Conservation (phyloP, 2,888 invertebrate species). For the Trissolcus japonicus region DNA sequence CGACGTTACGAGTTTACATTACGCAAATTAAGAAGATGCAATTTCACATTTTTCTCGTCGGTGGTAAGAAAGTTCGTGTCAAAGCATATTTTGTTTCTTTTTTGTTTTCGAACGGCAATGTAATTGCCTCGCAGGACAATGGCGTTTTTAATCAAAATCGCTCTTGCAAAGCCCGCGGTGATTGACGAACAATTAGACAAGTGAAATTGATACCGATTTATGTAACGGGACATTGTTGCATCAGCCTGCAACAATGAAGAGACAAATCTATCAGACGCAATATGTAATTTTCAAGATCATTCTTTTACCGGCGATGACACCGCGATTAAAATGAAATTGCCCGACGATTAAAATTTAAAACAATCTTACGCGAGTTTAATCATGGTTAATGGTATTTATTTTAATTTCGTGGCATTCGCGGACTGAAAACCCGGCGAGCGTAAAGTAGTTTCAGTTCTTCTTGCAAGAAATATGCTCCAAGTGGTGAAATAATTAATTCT, state of each 20-base stretch:
- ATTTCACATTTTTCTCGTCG: conserved; percentile 35
- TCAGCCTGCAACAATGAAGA: too few species aligned
- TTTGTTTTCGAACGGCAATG: background rate
- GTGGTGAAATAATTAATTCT: conserved; percentile 27
- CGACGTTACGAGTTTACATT: conserved; percentile 51
- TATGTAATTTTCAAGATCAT: background rate
- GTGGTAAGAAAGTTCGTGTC: conserved; percentile 44
- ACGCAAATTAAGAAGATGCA: conserved; percentile 55
- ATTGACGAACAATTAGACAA: conserved; percentile 3
- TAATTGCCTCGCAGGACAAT: background rate
- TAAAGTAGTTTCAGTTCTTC: conserved; percentile 18
- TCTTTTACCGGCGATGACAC: conserved; percentile 2
- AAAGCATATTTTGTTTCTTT: background rate
- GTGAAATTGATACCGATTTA: conserved; percentile 1
- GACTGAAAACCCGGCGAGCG: too few species aligned
- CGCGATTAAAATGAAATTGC: background rate
- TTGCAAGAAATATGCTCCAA: conserved; percentile 9
- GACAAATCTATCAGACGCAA: too few species aligned
- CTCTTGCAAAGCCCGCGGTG: background rate
- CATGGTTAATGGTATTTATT: too few species aligned
- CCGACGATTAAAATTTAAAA: background rate
- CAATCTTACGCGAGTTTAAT: too few species aligned
- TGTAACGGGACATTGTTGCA: too few species aligned
- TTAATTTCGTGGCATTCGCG: too few species aligned
- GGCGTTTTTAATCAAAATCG: background rate